Evolutionary conservation across 1,140 invertebrate species (phyloP), one percentile per base, ranked within the genome.

Genomic region (Trichonephila clavipes): DNA sequence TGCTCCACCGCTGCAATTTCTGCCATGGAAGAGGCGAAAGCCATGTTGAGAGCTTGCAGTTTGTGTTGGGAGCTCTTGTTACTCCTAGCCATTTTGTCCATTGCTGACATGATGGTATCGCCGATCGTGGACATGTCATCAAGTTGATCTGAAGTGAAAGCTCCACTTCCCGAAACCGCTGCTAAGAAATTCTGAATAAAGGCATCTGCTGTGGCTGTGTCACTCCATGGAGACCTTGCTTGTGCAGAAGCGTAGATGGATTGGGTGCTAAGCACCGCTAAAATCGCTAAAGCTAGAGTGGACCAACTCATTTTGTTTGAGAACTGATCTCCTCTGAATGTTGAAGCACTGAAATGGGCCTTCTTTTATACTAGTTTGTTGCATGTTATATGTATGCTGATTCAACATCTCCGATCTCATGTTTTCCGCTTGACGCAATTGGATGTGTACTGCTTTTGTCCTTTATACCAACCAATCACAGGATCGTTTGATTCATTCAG

Each of bases 21-120:
- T 12, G 69, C 89, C 16, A 90, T 69, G 0, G 89, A 81, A 0
- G 89, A 90, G 12, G 89, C 72, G 58, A 90, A 90, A 16, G 89
- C 89, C 89, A 90, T 90, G 59, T 82, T 90, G 8, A 90, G 72
- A 3, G 89, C 89, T 82, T 90, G 69, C 18, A 90, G 24, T 19
- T 81, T 90, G 8, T 58, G 21, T 82, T 90, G 16, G 2, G 58
- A 72, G 12, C 21, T 40, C 18, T 62, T 34, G 18, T 34, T 82
- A 7, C 58, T 81, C 6, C 24, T 18, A 28, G 85, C 28, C 58
- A 62, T 64, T 61, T 18, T 34, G 12, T 90, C 58, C 16, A 90
- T 82, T 18, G 69, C 14, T 18, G 21, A 19, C 58, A 40, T 59
- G n/a, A 90, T 81, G 14, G 77, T 82, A 62, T 62, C 72, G 1